A percentile compares a stretch with the other conserved stretches of the same genome.
Conservation (phyloP, 2,888 invertebrate genomes). For the Elgonia sp. region DNA sequence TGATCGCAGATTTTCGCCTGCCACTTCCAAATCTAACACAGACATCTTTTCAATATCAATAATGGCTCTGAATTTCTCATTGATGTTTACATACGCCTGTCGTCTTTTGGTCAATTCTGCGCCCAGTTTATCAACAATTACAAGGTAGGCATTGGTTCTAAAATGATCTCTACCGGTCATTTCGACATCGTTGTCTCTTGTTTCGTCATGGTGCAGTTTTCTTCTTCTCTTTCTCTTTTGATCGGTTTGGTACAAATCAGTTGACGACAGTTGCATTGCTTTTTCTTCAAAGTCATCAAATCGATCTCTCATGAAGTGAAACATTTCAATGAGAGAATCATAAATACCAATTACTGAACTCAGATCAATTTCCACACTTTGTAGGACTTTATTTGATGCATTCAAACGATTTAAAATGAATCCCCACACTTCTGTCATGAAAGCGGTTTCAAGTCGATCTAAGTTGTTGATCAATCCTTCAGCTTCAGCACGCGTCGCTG, state of each 20-base stretch:
- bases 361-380: conserved; percentile 36
- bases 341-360: conserved; percentile 35
- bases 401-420: conserved; percentile 49
- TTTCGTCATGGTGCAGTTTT: no score
- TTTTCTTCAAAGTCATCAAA: conserved; percentile 51
- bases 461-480: conserved; percentile 19
- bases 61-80: conserved; percentile 52
- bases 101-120: no score
- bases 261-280: neutral
- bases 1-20: conserved; percentile 29
- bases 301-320: conserved; percentile 40
- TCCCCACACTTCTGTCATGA: conserved; percentile 50
- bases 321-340: conserved; percentile 34
- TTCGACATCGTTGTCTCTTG: no score
- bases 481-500: conserved; percentile 40
- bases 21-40: conserved; percentile 34
- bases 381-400: conserved; percentile 24
- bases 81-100: conserved; percentile 5
- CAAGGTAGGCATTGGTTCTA: no score
- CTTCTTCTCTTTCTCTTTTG: no score
- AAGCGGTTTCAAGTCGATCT: conserved; percentile 38
- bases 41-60: conserved; percentile 39
- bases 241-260: no score
- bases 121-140: no score
- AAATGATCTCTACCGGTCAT: no score